Percentiles rank a stretch among this genome's conserved stretches.
phyloP scores from a whole-genome alignment of 2,113 vertebrate species.

The Sigmodon hispidus region DNA sequence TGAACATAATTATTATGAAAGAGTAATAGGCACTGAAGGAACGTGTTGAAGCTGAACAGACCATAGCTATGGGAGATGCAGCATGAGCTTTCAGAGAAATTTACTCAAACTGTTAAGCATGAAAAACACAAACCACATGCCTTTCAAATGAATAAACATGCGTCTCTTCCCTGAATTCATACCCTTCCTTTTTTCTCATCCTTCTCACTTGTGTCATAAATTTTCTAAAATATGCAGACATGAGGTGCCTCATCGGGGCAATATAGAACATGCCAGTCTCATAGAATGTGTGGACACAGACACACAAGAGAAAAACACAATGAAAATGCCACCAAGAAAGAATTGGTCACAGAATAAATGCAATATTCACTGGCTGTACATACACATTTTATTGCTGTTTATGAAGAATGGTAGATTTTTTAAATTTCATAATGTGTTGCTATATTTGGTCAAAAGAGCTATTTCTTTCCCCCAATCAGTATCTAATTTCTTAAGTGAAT shows the following conservation, averaged over 20 bases:
- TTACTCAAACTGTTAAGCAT: not conserved
- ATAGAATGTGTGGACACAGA: not conserved
- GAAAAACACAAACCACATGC: not conserved
- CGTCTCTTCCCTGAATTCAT: not conserved
- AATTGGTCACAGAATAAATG: not conserved
- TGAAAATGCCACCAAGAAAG: slow-evolving; percentile 11
- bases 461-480: slow-evolving; percentile 36
- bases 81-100: not conserved
- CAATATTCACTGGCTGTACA: not conserved
- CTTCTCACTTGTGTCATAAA: not conserved
- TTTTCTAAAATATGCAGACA: not conserved
- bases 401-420: not conserved
- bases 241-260: no score
- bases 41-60: not conserved
- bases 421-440: not conserved
- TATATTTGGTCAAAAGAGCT: not conserved
- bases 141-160: slow-evolving; percentile 23
- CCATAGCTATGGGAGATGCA: not conserved
- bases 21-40: not conserved
- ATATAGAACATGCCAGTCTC: not conserved
- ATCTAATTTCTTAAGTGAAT: slow-evolving; percentile 55
- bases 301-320: not conserved
- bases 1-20: not conserved
- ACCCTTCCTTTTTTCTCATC: not conserved
- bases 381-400: not conserved